Percentiles rank a stretch among this genome's conserved stretches.
These are phyloP conservation scores for Napeogenes sylphis DNA, from an alignment of 2,888 invertebrate species.

Conservation along the genomic window DNA sequence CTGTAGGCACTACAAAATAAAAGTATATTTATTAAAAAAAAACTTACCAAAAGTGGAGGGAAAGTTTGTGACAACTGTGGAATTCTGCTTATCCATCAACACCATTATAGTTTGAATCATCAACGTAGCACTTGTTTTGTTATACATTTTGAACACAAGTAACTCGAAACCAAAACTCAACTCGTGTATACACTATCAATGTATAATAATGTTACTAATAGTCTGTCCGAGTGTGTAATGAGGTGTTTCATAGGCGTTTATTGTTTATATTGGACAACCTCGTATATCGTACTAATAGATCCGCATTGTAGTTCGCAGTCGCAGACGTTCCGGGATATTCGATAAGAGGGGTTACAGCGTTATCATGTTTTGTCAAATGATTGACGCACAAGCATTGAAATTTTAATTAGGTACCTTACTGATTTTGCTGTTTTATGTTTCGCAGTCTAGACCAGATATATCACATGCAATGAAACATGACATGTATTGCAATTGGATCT, in stretches of 20 bases:
- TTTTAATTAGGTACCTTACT: constrained; percentile 1
- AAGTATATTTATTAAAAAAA: background rate
- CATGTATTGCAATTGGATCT: no score
- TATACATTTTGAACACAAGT: constrained; percentile 52
- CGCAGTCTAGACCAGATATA: background rate
- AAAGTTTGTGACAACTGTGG: constrained; percentile 60
- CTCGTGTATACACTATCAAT: constrained; percentile 38
- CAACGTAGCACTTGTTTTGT: constrained; percentile 68
- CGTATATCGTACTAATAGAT: constrained; percentile 54
- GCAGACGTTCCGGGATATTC: constrained; percentile 74
- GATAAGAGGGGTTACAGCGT: constrained; percentile 72
- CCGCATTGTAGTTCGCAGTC: constrained; percentile 60
- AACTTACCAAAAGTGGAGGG: constrained; percentile 62
- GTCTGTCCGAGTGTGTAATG: constrained; percentile 52
- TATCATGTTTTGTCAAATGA: constrained; percentile 71
- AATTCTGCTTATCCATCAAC: constrained; percentile 71
- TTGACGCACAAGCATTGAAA: constrained; percentile 67
- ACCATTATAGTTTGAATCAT: constrained; percentile 75
- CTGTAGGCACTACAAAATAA: no score
- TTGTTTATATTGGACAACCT: constrained; percentile 61
- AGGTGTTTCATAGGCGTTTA: constrained; percentile 41
- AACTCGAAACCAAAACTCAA: constrained; percentile 27
- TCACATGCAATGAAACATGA: no score
- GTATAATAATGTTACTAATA: constrained; percentile 47
- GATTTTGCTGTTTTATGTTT: background rate